Evolutionary conservation across 1,140 invertebrate genomes (phyloP).

Genomic region (Papilio dardanus): DNA sequence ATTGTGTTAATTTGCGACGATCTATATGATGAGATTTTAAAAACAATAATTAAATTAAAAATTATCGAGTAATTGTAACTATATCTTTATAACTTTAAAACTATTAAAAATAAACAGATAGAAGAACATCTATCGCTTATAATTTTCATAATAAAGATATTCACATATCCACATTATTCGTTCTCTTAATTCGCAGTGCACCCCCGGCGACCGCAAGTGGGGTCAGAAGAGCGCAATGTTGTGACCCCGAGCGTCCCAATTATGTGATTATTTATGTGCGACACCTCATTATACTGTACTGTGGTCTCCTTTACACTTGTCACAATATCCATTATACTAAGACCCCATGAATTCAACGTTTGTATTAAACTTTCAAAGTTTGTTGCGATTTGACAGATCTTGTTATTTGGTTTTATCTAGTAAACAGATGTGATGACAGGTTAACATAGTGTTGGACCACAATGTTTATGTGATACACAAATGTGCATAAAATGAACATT

Average conservation of each 20-base stretch:
- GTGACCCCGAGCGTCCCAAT: constrained; percentile 62
- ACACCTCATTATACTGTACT: constrained; percentile 53
- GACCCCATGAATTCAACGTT: background rate
- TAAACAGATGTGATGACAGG: constrained; percentile 69
- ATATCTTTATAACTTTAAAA: too few relatives aligned
- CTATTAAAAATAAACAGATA: too few relatives aligned
- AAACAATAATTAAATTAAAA: too few relatives aligned
- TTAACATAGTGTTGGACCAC: constrained; percentile 42
- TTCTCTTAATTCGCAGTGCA: constrained; percentile 24
- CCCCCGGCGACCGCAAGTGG: constrained; percentile 38
- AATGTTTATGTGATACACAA: constrained; percentile 58
- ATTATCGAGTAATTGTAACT: too few relatives aligned
- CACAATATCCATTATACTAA: background rate
- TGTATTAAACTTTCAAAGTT: background rate
- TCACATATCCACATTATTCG: constrained; percentile 41
- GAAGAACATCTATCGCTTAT: background rate
- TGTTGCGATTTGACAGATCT: constrained; percentile 29
- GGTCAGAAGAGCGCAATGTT: constrained; percentile 54
- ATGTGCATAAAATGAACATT: constrained; percentile 57
- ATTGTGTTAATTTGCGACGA: too few relatives aligned
- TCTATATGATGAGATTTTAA: too few relatives aligned
- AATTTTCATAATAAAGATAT: background rate
- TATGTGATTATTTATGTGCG: constrained; percentile 76
- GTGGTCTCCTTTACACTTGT: constrained; percentile 52
- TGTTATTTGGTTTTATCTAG: constrained; percentile 38